These are phyloP conservation scores for Pantelozetes paolii DNA, from an alignment of 2,888 invertebrate genomes.

Conservation along the genomic window DNA sequence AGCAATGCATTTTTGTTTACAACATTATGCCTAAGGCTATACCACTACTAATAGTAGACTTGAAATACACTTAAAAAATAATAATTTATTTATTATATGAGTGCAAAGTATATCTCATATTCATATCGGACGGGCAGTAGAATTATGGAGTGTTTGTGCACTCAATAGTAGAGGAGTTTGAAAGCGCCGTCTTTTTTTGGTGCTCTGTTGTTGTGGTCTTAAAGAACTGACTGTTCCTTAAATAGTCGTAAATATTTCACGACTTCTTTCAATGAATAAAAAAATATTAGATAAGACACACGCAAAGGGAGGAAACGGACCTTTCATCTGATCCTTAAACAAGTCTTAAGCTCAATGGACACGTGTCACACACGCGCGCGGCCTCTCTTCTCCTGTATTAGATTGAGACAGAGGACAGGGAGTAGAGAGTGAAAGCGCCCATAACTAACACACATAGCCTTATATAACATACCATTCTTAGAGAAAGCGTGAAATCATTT, in stretches of 20 bases:
- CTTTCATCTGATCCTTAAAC: background rate
- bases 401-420: background rate
- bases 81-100: too few species aligned
- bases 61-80: too few species aligned
- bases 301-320: slow-evolving; percentile 12
- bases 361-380: slow-evolving; percentile 26
- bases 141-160: background rate
- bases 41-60: background rate
- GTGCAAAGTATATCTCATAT: too few species aligned
- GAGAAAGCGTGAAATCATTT: background rate
- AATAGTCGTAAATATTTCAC: slow-evolving; percentile 30
- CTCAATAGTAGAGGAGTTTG: background rate
- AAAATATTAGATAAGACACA: background rate
- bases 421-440: background rate
- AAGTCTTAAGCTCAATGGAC: background rate
- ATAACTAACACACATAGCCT: background rate
- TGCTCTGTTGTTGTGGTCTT: background rate
- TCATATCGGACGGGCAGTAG: too few species aligned
- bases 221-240: slow-evolving; percentile 19
- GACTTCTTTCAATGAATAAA: slow-evolving; percentile 7
- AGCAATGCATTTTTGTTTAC: background rate
- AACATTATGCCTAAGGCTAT: background rate
- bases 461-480: background rate
- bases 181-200: background rate
- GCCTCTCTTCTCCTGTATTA: background rate